These are phyloP conservation scores for Cenopis cana DNA, from an alignment of 2,888 invertebrate genomes.

Conservation along the genomic window DNA sequence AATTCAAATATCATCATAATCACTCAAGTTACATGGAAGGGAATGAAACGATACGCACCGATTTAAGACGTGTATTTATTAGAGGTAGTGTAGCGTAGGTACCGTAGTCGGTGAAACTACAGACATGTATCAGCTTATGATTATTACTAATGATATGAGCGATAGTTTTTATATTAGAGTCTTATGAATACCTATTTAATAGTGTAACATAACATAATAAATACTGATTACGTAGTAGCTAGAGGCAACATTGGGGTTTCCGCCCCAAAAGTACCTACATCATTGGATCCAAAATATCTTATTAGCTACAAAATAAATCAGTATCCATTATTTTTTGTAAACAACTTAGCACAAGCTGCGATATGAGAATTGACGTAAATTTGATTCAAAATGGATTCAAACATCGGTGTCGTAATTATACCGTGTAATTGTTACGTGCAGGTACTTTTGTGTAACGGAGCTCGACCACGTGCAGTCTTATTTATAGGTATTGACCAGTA, in stretches of 20 bases:
- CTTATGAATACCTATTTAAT: slow-evolving; percentile 65
- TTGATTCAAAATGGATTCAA: neutral
- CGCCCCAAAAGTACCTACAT: neutral
- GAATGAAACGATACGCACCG: slow-evolving; percentile 18
- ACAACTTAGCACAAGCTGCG: neutral
- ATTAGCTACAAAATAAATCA: neutral
- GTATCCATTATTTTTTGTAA: neutral
- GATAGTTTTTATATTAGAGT: slow-evolving; percentile 80
- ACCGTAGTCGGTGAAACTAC: slow-evolving; percentile 55
- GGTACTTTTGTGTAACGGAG: slow-evolving; percentile 7
- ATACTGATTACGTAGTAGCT: slow-evolving; percentile 54
- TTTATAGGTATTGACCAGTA: neutral
- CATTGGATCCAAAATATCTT: neutral
- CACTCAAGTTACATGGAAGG: neutral
- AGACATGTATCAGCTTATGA: slow-evolving; percentile 73
- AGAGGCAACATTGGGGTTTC: slow-evolving; percentile 42
- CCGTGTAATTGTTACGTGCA: neutral
- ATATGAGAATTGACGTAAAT: neutral
- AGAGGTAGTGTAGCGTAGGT: slow-evolving; percentile 68
- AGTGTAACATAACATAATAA: slow-evolving; percentile 58
- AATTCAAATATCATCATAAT: neutral
- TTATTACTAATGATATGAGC: slow-evolving; percentile 65
- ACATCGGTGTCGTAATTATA: neutral
- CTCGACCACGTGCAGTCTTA: neutral
- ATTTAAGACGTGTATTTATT: slow-evolving; percentile 77